Base-by-base conservation (phyloP, 2,888 invertebrate species). In the Acrobasis consociella region DNA sequence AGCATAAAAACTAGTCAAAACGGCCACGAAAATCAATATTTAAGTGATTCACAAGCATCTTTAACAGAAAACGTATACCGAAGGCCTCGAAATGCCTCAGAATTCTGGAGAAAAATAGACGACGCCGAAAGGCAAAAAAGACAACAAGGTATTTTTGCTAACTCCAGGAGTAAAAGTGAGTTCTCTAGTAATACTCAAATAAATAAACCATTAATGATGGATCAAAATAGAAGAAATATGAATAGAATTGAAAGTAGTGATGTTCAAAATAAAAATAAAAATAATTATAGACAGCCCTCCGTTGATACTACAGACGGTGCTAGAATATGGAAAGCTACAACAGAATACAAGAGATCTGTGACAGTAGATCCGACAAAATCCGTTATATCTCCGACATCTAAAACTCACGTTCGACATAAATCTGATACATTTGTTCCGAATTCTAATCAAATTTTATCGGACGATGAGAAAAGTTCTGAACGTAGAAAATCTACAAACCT, bases 401-500 rank as follows among this genome's bases (percentile, higher is more conserved):
- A 91, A 81, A 87, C 87, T 63, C 92, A 93, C 67, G 78, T 83
- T 10, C 80, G 92, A 63, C 91, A 93, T 71, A 92, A 93, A 80
- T 92, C 92, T 39, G 92, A 93, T 68, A 92, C 91, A 17, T 86
- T 81, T 71, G 72, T 89, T 58, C 76, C 86, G 37, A 82, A 74
- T 68, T 80, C 78, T 51, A 85, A 82, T 75, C 79, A 90, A 88
- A 71, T 91, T 80, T 83, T 86, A 65, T 92, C 93, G 65, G 87
- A 93, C 56, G 91, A 93, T 61, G 93, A 93, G 71, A 89, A 87
- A 71, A 82, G 77, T 72, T 91, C 91, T 62, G 91, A 92, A 73
- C 87, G 93, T 73, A 88, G 94, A 71, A 96, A 96, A 82, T 96
- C 96, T 2, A 95, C 95, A 15, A 97, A 97, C 83, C 92, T 97